Evolutionary conservation across 2,888 invertebrate genomes (phyloP), one percentile per base, ranked within the genome.

Genomic region (Pterostichus madidus): DNA sequence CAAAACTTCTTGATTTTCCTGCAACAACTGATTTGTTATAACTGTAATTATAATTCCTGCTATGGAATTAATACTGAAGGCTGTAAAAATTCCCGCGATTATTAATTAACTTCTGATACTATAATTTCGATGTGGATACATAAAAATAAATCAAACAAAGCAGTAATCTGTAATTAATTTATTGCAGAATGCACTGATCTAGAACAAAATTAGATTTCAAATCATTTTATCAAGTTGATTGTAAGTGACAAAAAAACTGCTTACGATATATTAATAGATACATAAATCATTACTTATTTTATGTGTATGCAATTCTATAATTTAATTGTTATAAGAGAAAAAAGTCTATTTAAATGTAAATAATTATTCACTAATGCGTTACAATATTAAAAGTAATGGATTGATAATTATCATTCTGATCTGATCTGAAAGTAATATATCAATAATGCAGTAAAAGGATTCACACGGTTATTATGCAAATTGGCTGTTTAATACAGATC

Each of bases 381-480:
- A 49, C 5, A 56, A 56, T 56, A 71, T 64, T 64, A 35, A 64
- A 64, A 13, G 32, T 64, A 49, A 49, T 49, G n/a, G 49, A 13
- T 49, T 49, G 31, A 64, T 64, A 71, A 71, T 71, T 44, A 71
- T 71, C 68, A 8, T 17, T 39, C 13, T 52, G 52, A 71, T 71
- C 68, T n/a, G 39, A 39, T 71, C 17, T 5, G 56, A 56, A 56
- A 17, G 15, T 15, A 39, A 39, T 15, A 17, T 44, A 31, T 71
- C 68, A 71, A 17, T 71, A 71, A 44, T 71, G 68, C 68, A 71
- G 68, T 71, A 71, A 71, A 71, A 39, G n/a, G 68, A 71, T 71
- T 71, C 68, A 71, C 68, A 71, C 68, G 68, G 44, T 71, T 44
- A 15, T 44, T 71, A 71, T 71, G 68, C 15, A 44, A 71, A 71